A percentile compares a stretch with the other conserved stretches of the same genome.
phyloP scores from a whole-genome alignment of 2,888 invertebrate species.

The Prostheceraeus crozeri region DNA sequence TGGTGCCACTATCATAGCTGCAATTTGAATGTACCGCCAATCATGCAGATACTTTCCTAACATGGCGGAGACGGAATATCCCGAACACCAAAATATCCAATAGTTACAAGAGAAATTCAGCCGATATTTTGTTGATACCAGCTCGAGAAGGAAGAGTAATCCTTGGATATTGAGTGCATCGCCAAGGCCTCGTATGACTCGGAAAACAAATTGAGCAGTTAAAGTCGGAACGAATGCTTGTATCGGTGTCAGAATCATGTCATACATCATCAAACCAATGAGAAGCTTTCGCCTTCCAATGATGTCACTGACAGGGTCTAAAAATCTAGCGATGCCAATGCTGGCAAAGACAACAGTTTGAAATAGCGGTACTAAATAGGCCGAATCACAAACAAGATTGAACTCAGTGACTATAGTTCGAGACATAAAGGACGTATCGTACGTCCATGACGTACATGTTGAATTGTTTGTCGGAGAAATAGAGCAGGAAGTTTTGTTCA shows the following conservation, averaged over 20 bases:
- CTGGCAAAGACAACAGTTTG: too few relatives aligned
- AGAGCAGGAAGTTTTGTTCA: too few relatives aligned
- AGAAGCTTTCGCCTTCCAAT: slow-evolving; percentile 27
- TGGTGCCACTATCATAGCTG: slow-evolving; percentile 15
- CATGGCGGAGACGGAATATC: slow-evolving; percentile 28
- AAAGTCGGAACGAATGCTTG: slow-evolving; percentile 32
- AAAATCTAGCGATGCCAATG: too few relatives aligned
- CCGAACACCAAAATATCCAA: slow-evolving; percentile 30
- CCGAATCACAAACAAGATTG: too few relatives aligned
- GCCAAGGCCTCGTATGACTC: slow-evolving; percentile 22
- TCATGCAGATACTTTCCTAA: slow-evolving; percentile 1
- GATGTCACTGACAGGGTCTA: too few relatives aligned
- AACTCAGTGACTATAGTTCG: too few relatives aligned
- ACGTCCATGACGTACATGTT: too few relatives aligned
- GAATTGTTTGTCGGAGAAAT: too few relatives aligned
- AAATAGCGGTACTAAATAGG: too few relatives aligned
- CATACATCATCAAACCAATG: slow-evolving; percentile 3
- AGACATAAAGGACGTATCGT: too few relatives aligned
- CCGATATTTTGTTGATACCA: slow-evolving; percentile 18
- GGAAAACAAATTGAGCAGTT: slow-evolving; percentile 3
- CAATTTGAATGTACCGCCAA: slow-evolving; percentile 19
- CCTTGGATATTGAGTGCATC: slow-evolving; percentile 2
- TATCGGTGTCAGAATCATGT: background rate
- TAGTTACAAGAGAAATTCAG: slow-evolving; percentile 21
- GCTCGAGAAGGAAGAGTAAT: slow-evolving; percentile 11